Percentiles rank a stretch among this genome's conserved stretches.
Evolutionary conservation across 23 tunicate species (phyloP).

Genomic region (Ciona savignyi): DNA sequence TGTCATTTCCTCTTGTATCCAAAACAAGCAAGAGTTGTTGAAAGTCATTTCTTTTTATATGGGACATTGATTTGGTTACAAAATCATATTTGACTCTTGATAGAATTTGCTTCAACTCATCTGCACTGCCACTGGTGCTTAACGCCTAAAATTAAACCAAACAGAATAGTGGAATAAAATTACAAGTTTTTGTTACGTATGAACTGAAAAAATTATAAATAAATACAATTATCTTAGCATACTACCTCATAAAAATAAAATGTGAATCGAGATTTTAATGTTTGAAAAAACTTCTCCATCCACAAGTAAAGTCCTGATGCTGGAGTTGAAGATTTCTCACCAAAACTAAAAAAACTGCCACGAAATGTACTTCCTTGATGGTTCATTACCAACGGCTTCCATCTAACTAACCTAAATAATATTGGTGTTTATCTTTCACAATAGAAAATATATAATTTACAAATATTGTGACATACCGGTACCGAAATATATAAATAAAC

Average conservation of each 20-base stretch:
- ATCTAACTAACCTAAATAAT: slow-evolving; percentile 24
- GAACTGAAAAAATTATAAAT: too few relatives aligned
- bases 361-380: slow-evolving; percentile 61
- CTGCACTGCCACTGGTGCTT: slow-evolving; percentile 8
- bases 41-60: slow-evolving; percentile 33
- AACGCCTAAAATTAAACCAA: slow-evolving; percentile 12
- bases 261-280: slow-evolving; percentile 49
- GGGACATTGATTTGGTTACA: slow-evolving; percentile 25
- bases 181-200: too few relatives aligned
- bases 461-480: too few relatives aligned
- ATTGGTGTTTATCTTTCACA: too few relatives aligned
- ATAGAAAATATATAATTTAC: too few relatives aligned
- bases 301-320: slow-evolving; percentile 52
- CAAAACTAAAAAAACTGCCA: slow-evolving; percentile 64
- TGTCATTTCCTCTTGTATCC: slow-evolving; percentile 21
- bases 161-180: too few relatives aligned
- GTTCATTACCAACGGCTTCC: slow-evolving; percentile 71
- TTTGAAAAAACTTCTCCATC: slow-evolving; percentile 67
- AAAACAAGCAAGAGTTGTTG: slow-evolving; percentile 16
- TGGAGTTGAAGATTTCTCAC: slow-evolving; percentile 40
- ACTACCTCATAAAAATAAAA: slow-evolving; percentile 60
- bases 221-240: too few relatives aligned
- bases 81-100: slow-evolving; percentile 51
- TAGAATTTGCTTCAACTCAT: slow-evolving; percentile 38
- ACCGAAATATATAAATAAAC: background rate